Evolutionary conservation across 2,888 invertebrate species (phyloP).

Genomic region (Pristionchus fissidentatus): DNA sequence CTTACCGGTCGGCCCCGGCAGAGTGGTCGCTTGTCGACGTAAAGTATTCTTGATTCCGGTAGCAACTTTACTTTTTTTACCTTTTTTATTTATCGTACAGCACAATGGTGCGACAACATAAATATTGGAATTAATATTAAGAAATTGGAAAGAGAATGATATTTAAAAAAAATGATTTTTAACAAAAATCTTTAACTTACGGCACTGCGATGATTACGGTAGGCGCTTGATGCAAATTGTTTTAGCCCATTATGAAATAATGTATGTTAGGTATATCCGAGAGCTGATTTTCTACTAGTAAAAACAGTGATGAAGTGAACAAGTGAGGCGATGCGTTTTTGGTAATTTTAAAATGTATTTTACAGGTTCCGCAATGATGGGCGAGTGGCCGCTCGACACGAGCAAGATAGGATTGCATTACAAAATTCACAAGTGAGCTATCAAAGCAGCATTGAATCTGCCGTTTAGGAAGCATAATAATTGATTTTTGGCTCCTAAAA

Average conservation of each 20-base stretch:
- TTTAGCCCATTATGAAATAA: too few relatives aligned
- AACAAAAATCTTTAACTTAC: not conserved
- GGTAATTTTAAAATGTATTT: too few relatives aligned
- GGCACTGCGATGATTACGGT: not conserved
- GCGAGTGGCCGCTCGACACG: conserved; percentile 68
- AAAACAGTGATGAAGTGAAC: not conserved
- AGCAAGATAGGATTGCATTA: conserved; percentile 67
- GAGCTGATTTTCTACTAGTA: too few relatives aligned
- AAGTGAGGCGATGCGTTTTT: not conserved
- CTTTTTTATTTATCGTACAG: not conserved
- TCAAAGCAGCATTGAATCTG: conserved; percentile 59
- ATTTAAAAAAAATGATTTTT: not conserved
- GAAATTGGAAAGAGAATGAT: not conserved
- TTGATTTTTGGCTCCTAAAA: too few relatives aligned
- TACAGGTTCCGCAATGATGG: conserved; percentile 64
- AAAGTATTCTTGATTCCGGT: too few relatives aligned
- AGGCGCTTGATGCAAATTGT: not conserved
- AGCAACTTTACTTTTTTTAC: too few relatives aligned
- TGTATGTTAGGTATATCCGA: not conserved
- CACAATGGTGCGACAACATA: not conserved
- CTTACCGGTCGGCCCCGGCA: too few relatives aligned
- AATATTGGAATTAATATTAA: not conserved
- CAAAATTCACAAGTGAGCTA: conserved; percentile 57
- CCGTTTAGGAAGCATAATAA: too few relatives aligned
- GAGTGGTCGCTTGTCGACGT: too few relatives aligned